A percentile compares a stretch with the other conserved stretches of the same genome.
Conservation (phyloP, 2,797 vertebrate genomes). For the Staurois parvus region DNA sequence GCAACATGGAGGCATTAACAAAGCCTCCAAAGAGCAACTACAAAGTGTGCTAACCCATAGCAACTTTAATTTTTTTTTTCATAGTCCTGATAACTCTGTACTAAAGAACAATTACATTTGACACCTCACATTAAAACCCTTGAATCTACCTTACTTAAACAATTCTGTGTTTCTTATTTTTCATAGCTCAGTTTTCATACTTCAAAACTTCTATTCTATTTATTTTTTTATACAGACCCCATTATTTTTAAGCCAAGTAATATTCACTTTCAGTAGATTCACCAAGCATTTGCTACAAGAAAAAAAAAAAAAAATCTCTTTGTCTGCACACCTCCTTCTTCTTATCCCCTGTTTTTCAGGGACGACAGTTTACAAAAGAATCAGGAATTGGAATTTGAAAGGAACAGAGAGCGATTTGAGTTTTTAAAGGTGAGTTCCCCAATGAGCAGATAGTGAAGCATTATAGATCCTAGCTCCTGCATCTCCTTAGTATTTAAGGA, state of each 20-base stretch:
- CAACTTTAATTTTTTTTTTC: too few species aligned
- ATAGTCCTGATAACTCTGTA: too few species aligned
- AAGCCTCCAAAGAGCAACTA: too few species aligned
- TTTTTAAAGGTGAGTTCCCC: slow-evolving; percentile 89
- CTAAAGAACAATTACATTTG: too few species aligned
- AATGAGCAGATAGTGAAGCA: background rate
- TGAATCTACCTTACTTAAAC: background rate
- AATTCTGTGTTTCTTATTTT: background rate
- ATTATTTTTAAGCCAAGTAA: background rate
- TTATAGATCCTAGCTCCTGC: background rate
- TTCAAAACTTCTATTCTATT: background rate
- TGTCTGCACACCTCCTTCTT: slow-evolving; percentile 49
- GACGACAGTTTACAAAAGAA: slow-evolving; percentile 95
- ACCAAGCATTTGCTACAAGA: background rate
- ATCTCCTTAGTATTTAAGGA: too few species aligned
- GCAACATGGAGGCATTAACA: too few species aligned
- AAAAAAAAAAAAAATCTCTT: slow-evolving; percentile 27
- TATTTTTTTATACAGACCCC: background rate
- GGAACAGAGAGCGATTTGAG: slow-evolving; percentile 95
- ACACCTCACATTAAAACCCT: too few species aligned
- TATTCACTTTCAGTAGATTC: background rate
- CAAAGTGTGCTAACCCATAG: too few species aligned
- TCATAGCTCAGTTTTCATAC: background rate
- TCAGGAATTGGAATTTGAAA: slow-evolving; percentile 97
- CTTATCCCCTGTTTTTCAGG: slow-evolving; percentile 72